These are phyloP conservation scores for Gorsachius magnificus DNA, from an alignment of 2,797 vertebrate species.

Conservation along the genomic window DNA sequence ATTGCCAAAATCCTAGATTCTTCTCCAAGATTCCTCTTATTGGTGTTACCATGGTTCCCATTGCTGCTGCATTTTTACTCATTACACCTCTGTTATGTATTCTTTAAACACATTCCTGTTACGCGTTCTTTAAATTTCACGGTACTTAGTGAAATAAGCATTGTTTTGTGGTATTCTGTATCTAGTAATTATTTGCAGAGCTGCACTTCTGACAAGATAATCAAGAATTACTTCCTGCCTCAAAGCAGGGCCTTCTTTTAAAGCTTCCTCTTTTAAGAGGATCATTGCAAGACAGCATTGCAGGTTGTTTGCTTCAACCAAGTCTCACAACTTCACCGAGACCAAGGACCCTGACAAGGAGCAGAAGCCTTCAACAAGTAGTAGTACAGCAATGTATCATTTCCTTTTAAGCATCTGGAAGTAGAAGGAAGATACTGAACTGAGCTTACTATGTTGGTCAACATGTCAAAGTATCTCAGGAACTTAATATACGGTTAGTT, in stretches of 20 bases:
- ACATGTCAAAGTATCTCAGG: not conserved
- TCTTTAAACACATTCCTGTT: not conserved
- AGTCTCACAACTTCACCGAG: not conserved
- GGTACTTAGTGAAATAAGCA: not conserved
- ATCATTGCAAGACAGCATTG: not conserved
- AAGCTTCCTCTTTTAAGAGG: not conserved
- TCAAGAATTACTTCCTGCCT: not conserved
- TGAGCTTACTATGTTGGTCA: not conserved
- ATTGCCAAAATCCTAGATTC: not conserved
- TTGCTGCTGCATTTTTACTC: not conserved
- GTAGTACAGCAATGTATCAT: not conserved
- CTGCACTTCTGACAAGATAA: not conserved
- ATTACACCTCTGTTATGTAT: fast-evolving
- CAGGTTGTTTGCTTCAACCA: not conserved
- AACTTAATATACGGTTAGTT: not conserved
- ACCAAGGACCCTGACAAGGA: not conserved
- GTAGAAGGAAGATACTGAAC: not conserved
- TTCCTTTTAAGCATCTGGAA: not conserved
- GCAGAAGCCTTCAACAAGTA: not conserved
- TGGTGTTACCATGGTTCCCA: not conserved
- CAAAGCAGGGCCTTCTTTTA: not conserved
- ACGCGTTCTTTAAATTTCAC: not conserved
- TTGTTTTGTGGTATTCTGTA: not conserved
- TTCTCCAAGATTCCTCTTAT: not conserved
- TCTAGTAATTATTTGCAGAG: not conserved